Evolutionary conservation across 2,797 vertebrate species (phyloP).

Genomic region (Geotria australis): DNA sequence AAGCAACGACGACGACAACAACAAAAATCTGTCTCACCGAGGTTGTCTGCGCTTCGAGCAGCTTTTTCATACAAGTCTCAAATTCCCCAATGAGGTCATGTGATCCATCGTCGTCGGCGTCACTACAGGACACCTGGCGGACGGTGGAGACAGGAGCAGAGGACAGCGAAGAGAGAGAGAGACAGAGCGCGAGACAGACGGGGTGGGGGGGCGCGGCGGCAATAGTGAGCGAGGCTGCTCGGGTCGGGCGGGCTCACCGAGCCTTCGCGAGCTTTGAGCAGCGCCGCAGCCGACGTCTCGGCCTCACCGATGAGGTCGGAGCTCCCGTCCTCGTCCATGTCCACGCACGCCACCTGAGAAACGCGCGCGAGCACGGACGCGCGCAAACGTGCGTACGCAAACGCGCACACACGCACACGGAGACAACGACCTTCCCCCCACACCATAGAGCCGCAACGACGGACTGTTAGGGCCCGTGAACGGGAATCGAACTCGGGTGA

Average conservation of each 20-base stretch:
- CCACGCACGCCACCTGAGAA: constrained; percentile 11
- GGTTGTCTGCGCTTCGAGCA: background rate
- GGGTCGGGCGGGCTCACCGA: background rate
- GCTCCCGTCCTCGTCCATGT: constrained; percentile 8
- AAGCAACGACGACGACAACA: background rate
- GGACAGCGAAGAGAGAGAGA: background rate
- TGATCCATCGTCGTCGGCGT: background rate
- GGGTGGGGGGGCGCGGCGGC: background rate
- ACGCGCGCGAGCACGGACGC: too few species aligned
- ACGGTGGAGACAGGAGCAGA: constrained; percentile 1
- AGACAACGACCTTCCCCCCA: too few species aligned
- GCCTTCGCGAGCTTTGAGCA: constrained; percentile 7
- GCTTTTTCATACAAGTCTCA: background rate
- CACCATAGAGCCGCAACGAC: too few species aligned
- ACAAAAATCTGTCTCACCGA: background rate
- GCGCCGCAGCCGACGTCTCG: constrained; percentile 4
- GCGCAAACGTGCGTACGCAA: too few species aligned
- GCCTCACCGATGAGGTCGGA: constrained; percentile 10
- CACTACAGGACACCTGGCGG: background rate
- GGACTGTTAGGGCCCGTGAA: too few species aligned
- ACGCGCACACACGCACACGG: too few species aligned
- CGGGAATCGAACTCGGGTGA: too few species aligned
- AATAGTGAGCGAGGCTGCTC: too few species aligned
- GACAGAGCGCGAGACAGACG: background rate
- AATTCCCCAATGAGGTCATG: background rate